A percentile compares a stretch with the other conserved stretches of the same genome.
Conservation (phyloP, 2,113 vertebrate species). For the Mustela nigripes region DNA sequence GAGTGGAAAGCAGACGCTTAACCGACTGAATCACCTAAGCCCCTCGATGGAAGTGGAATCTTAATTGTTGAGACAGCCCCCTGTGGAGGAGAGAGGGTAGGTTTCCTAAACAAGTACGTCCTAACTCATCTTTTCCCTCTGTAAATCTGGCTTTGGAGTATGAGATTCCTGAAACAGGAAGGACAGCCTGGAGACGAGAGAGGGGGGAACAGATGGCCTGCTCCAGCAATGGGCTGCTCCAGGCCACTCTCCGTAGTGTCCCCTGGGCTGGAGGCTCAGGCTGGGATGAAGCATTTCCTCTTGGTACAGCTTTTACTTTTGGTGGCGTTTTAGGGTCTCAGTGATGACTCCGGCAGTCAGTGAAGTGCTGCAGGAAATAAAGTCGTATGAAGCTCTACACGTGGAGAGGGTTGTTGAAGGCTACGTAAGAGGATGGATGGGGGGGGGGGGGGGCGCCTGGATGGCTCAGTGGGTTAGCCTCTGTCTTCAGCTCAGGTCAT, state of each 20-base stretch:
- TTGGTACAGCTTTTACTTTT: neutral
- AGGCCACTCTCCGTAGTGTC: neutral
- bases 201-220: neutral
- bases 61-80: neutral
- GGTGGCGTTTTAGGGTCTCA: neutral
- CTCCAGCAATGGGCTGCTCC: neutral
- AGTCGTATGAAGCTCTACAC: neutral
- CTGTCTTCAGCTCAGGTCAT: too few species aligned
- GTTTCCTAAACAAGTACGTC: neutral
- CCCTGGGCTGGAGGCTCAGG: neutral
- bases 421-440: neutral
- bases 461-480: too few species aligned
- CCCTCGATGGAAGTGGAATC: too few species aligned
- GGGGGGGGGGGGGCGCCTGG: too few species aligned
- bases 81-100: neutral
- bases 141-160: neutral
- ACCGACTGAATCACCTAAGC: neutral
- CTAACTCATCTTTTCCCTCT: neutral
- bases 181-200: neutral
- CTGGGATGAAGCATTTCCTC: neutral
- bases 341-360: neutral
- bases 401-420: neutral
- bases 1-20: neutral
- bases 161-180: neutral
- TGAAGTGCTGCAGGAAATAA: neutral